phyloP scores from a whole-genome alignment of 2,888 invertebrate genomes.

The Crioceris asparagi region DNA sequence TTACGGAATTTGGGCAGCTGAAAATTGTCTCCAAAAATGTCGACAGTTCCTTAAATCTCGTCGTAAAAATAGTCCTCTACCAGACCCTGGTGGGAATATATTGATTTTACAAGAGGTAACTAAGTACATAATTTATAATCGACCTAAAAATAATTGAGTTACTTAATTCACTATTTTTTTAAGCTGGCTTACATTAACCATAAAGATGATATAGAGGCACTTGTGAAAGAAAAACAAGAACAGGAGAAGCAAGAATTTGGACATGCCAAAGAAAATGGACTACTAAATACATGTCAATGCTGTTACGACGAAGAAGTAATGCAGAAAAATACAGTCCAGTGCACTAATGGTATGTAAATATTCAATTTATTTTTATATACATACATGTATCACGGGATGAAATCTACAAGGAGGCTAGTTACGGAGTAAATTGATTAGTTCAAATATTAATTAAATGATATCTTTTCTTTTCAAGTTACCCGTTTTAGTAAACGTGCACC shows the following conservation, averaged over 20 bases:
- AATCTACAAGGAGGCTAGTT: no score
- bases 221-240: constrained; percentile 20
- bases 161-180: no score
- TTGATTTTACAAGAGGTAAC: constrained; percentile 32
- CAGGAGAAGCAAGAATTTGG: constrained; percentile 18
- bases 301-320: constrained; percentile 46
- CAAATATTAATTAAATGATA: no score
- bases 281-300: constrained; percentile 42
- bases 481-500: no score
- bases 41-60: constrained; percentile 6
- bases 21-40: constrained; percentile 4
- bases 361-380: no score
- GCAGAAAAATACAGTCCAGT: constrained; percentile 33
- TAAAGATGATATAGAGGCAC: constrained; percentile 25
- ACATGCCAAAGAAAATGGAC: constrained; percentile 31
- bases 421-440: no score
- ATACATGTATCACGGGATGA: no score
- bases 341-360: no score
- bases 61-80: constrained; percentile 9
- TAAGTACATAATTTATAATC: constrained; percentile 1
- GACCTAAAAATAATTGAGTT: constrained; percentile 2
- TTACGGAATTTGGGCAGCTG: constrained; percentile 5
- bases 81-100: constrained; percentile 23
- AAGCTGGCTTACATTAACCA: constrained; percentile 31
- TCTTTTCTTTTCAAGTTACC: no score